Base-by-base conservation (phyloP, 2,888 invertebrate genomes). In the Rotaria magnacalcarata region DNA sequence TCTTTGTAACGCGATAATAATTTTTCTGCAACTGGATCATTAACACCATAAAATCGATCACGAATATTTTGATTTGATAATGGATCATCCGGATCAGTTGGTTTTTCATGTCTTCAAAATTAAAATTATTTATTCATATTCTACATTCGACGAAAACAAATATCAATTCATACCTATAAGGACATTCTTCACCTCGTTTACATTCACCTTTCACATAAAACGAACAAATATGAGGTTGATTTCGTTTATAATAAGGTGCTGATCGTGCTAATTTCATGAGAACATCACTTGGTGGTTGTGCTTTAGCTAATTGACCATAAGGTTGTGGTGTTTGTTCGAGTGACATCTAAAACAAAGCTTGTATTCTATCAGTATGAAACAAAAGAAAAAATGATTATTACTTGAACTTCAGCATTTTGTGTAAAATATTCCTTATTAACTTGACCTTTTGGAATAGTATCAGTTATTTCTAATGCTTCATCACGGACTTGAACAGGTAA, bases 141-240 rank as follows among this genome's bases (percentile, higher is more conserved):
- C 11, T 47, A 10, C 11, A 10, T 2, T 47, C 11, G 7, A 47
- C 47, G 11, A 47, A 47, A 47, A 47, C 11, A 7, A 47, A 47
- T 10, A 47, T 10, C 7, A 11, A 47, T 47, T 47, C 85, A 87
- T 86, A 92, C 91, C 92, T 92, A 90, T 96, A 97, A 0, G 97
- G 97, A 91, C 97, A 97, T 90, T 97, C 97, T 91, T 97, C 97
- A 34, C 97, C 97, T 90, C 97, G 92, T 89, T 96, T 94, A 90
- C 97, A 97, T 91, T 97, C 96, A 3, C 96, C 97, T 92, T 97
- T 97, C n/a, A 97, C 96, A 95, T 96, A 97, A 91, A 97, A 97
- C 0, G 96, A 96, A 91, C 97, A 97, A 85, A 97, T 96, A 91
- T 97, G 97, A 0, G 97, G 96, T 88, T 96, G 93, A 90, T 97